Evolutionary conservation across 2,797 vertebrate species (phyloP), one percentile per base, ranked within the genome.

Genomic region (Varecia variegata): DNA sequence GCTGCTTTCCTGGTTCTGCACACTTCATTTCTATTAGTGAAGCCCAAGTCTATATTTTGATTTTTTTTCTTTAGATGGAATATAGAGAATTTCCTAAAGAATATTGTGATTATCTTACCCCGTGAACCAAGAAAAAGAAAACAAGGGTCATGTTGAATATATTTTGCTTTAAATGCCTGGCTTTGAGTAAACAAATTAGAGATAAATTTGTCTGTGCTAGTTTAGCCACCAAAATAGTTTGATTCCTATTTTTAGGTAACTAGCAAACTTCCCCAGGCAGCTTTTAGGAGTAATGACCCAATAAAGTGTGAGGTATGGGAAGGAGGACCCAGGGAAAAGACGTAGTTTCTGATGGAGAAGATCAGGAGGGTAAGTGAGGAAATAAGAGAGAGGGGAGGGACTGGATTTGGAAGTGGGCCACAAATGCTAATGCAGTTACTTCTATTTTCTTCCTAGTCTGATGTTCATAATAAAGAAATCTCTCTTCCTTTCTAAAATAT

Each of bases 51-150:
- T 82, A 12, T 18, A 45, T 89, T 80, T 86, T 82, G 10, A 74
- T 65, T 38, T 86, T 54, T 71, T 47, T 23, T 40, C 8, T 35
- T 88, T n/a, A 73, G 20, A 40, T 45, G 10, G 18, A 45, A n/a
- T 52, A 27, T 32, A 67, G 38, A 50, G 38, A 68, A 87, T 88
- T 92, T 87, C 54, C 38, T 11, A 70, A 82, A 58, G 45, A 73
- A 38, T 65, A 35, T 43, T 68, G 5, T 71, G 56, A 90, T 87
- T 12, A 32, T 83, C 15, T 85, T 71, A 8, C 17, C 32, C 25
- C 80, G 6, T 92, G 52, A 50, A 50, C 56, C 82, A 90, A 89
- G 11, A 82, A 13, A 87, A 60, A 92, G 65, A 54, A 80, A 96
- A 17, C 17, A 40, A 91, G 68, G 3, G 30, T 82, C 25, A 80